These are phyloP conservation scores for Sepiola atlantica DNA, from an alignment of 2,888 invertebrate genomes.

Conservation along the genomic window DNA sequence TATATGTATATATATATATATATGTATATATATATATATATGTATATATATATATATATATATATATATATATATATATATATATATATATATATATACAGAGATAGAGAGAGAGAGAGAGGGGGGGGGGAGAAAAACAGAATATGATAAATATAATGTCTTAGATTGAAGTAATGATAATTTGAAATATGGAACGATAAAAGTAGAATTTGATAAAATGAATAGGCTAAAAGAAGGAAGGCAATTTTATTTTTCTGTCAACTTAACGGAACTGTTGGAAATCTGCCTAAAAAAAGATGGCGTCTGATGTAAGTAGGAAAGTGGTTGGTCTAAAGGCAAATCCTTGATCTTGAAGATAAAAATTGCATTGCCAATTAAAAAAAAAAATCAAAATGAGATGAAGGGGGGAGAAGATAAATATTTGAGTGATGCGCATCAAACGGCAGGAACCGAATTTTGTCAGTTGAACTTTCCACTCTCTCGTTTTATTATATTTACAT, in stretches of 20 bases:
- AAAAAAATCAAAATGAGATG: background rate
- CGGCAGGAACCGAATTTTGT: background rate
- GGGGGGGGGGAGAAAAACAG: background rate
- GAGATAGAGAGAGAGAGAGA: background rate
- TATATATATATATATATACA: no score
- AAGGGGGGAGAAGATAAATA: background rate
- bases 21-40: no score
- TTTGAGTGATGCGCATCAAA: background rate
- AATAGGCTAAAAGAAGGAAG: background rate
- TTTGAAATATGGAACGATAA: background rate
- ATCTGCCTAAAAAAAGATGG: background rate
- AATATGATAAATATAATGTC: background rate
- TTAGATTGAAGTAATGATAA: background rate
- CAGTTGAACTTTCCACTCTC: background rate
- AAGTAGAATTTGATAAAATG: background rate
- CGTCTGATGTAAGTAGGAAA: slow-evolving; percentile 15
- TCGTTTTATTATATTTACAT: no score
- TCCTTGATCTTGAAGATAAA: background rate
- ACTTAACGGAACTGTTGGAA: background rate
- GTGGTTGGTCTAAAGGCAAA: background rate
- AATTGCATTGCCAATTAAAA: background rate
- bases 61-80: no score
- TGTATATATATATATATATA: no score
- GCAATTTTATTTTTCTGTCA: background rate
- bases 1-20: no score